phyloP scores from a whole-genome alignment of 2,888 invertebrate genomes.

The Hemaris fuciformis region DNA sequence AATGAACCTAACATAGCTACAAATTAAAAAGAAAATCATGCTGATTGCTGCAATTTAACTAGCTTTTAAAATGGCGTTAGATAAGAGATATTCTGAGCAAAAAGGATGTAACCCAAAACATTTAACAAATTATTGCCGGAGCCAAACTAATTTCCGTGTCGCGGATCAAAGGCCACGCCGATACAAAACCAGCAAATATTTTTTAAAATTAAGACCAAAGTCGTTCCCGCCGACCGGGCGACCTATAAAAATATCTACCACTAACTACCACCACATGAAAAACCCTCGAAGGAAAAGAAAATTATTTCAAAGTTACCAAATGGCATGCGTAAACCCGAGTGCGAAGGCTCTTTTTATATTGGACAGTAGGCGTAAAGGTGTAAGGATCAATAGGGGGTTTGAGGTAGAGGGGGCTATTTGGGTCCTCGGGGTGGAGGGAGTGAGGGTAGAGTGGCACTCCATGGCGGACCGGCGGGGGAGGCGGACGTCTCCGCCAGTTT shows the following conservation, averaged over 20 bases:
- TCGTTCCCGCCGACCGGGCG: not conserved
- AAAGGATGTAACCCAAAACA: not conserved
- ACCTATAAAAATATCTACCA: constrained; percentile 10
- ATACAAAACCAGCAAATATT: constrained; percentile 12
- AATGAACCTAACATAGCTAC: no score
- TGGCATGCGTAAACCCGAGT: constrained; percentile 18
- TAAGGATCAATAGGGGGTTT: constrained; percentile 50
- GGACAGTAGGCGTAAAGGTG: constrained; percentile 33
- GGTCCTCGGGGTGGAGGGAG: constrained; percentile 19
- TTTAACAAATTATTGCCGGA: not conserved
- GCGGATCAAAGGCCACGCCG: constrained; percentile 4
- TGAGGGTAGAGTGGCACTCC: not conserved
- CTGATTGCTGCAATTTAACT: not conserved
- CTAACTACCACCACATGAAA: constrained; percentile 24
- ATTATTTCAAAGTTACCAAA: constrained; percentile 24
- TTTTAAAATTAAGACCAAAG: constrained; percentile 14
- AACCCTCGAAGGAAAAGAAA: constrained; percentile 21
- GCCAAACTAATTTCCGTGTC: not conserved
- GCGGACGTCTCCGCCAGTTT: constrained; percentile 21
- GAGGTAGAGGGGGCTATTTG: constrained; percentile 18
- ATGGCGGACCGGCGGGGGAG: constrained; percentile 8
- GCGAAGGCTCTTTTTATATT: constrained; percentile 31
- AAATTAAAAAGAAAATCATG: not conserved
- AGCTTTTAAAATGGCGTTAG: not conserved
- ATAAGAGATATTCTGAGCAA: not conserved